Percentiles rank a stretch among this genome's conserved stretches.
Conservation (phyloP, 2,113 vertebrate species). For the Butorides virescens region DNA sequence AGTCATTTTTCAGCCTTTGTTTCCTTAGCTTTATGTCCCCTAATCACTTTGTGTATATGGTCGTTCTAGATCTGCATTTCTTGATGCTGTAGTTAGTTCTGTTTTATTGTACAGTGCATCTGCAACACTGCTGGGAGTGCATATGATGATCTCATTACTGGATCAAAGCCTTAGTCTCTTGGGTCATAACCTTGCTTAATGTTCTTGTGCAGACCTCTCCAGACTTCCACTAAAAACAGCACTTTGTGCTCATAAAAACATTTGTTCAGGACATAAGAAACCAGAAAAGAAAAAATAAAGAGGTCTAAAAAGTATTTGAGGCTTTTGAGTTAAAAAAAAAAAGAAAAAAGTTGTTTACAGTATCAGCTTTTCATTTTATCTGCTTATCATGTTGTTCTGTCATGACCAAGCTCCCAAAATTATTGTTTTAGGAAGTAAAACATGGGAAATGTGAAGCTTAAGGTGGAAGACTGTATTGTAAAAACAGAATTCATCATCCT, state of each 20-base stretch:
- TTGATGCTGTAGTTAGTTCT: neutral
- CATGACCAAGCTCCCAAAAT: neutral
- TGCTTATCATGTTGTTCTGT: neutral
- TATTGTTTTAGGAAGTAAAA: neutral
- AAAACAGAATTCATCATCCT: neutral
- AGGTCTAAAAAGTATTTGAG: neutral
- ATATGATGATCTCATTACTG: slow-evolving; percentile 1
- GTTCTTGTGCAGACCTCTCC: neutral
- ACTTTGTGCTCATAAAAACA: neutral
- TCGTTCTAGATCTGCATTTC: neutral
- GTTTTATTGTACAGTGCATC: neutral
- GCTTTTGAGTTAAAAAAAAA: neutral
- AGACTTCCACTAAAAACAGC: neutral
- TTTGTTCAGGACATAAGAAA: neutral
- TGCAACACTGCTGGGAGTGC: neutral
- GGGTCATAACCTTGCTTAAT: slow-evolving; percentile 18
- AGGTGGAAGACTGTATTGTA: neutral
- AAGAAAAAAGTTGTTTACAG: neutral
- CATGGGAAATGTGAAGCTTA: neutral
- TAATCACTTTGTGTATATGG: neutral
- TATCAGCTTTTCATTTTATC: neutral
- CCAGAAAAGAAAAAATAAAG: neutral
- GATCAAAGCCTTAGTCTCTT: neutral
- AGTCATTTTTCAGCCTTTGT: neutral
- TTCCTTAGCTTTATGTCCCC: neutral